Conservation (phyloP, 2,797 vertebrate species). For the Chelidonichthys spinosus region DNA sequence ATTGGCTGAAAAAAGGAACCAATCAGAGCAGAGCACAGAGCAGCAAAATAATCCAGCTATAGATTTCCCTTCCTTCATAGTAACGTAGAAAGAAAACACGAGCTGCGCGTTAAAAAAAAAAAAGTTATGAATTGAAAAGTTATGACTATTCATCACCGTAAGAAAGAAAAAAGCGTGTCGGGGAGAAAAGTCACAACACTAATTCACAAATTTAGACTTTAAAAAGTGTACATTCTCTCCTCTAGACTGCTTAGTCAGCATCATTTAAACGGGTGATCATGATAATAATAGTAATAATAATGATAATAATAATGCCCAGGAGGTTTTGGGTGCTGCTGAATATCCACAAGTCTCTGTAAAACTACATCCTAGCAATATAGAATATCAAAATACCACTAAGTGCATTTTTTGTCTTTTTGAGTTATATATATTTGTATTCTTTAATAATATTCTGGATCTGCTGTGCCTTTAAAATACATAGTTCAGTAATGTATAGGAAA, state of each 20-base stretch:
- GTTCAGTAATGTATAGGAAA: constrained; percentile 92
- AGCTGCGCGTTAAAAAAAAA: constrained; percentile 7
- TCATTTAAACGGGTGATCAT: constrained; percentile 2
- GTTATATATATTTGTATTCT: constrained; percentile 69
- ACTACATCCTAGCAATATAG: constrained; percentile 78
- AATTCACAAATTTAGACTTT: too few relatives aligned
- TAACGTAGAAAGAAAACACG: constrained; percentile 51
- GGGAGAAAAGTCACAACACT: background rate
- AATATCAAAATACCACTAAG: constrained; percentile 81
- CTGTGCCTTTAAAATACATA: constrained; percentile 92
- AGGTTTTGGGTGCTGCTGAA: constrained; percentile 54
- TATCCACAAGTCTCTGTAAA: constrained; percentile 79
- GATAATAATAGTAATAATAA: background rate
- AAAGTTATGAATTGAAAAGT: background rate
- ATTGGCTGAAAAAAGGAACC: constrained; percentile 8
- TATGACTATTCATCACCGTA: background rate
- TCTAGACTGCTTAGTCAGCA: constrained; percentile 16
- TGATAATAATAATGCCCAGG: constrained; percentile 63
- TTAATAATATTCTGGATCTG: constrained; percentile 83
- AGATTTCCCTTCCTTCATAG: constrained; percentile 70
- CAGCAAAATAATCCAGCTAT: constrained; percentile 33
- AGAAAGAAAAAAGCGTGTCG: background rate
- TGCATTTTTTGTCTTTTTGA: constrained; percentile 42
- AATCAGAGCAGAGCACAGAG: constrained; percentile 2
- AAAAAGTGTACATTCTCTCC: constrained; percentile 39